Evolutionary conservation across 2,113 vertebrate species (phyloP).

Genomic region (Pteruthius melanotis): DNA sequence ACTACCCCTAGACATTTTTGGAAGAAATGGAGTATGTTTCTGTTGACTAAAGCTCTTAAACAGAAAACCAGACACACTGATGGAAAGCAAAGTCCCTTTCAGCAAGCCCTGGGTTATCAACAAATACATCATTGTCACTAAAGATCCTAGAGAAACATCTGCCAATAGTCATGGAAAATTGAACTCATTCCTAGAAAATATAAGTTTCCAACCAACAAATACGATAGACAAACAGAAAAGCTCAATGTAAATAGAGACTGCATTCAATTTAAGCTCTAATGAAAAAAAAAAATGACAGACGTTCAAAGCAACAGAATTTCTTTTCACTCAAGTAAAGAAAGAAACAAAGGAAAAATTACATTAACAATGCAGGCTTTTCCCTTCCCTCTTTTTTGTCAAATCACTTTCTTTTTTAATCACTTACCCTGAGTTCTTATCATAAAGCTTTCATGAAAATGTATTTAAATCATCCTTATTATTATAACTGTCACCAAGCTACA

Average conservation of each 20-base stretch:
- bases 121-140: conserved; percentile 50
- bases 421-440: neutral
- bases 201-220: conserved; percentile 7
- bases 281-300: conserved; percentile 14
- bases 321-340: neutral
- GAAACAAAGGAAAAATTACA: neutral
- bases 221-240: neutral
- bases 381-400: neutral
- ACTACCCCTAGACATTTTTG: neutral
- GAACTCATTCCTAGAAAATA: conserved; percentile 32
- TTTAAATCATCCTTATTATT: neutral
- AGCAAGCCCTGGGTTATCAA: conserved; percentile 39
- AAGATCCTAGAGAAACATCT: conserved; percentile 32
- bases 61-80: neutral
- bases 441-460: neutral
- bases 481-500: neutral
- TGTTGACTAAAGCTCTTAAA: neutral
- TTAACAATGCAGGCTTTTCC: neutral
- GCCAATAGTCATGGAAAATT: conserved; percentile 36
- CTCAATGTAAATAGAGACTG: neutral
- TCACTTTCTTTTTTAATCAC: neutral
- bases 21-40: neutral
- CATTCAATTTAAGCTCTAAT: neutral
- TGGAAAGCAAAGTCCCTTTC: neutral
- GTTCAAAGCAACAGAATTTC: neutral